These are phyloP conservation scores for Cynocephalus volans DNA, from an alignment of 2,113 vertebrate species.

Conservation along the genomic window DNA sequence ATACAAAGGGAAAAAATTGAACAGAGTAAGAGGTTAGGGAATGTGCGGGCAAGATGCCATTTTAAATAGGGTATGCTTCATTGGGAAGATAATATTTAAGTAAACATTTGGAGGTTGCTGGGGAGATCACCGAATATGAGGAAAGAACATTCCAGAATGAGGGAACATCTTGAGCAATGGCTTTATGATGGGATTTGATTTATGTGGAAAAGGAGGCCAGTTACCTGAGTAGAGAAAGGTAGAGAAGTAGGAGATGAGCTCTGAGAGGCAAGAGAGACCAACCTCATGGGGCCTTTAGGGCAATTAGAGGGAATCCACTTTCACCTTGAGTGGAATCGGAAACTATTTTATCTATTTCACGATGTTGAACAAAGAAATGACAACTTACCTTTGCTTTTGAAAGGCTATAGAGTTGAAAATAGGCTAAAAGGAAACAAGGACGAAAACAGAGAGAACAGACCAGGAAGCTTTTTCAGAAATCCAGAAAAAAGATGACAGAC, in stretches of 20 bases:
- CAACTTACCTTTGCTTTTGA: neutral
- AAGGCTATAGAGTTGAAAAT: neutral
- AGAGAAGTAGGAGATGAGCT: neutral
- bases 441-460: too few relatives aligned
- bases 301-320: neutral
- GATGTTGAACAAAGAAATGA: neutral
- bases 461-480: neutral
- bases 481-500: neutral
- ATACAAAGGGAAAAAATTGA: neutral
- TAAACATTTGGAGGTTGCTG: neutral
- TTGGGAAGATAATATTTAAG: neutral
- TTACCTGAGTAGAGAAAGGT: neutral
- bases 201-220: neutral
- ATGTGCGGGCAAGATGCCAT: neutral
- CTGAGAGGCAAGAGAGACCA: neutral
- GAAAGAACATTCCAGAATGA: neutral
- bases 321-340: neutral
- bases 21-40: neutral
- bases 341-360: neutral
- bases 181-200: neutral
- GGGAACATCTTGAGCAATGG: neutral
- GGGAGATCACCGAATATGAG: neutral
- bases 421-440: neutral
- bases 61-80: neutral
- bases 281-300: neutral